Percentiles rank a stretch among this genome's conserved stretches.
These are phyloP conservation scores for Serilophus lunatus DNA, from an alignment of 2,113 vertebrate genomes.

Conservation along the genomic window DNA sequence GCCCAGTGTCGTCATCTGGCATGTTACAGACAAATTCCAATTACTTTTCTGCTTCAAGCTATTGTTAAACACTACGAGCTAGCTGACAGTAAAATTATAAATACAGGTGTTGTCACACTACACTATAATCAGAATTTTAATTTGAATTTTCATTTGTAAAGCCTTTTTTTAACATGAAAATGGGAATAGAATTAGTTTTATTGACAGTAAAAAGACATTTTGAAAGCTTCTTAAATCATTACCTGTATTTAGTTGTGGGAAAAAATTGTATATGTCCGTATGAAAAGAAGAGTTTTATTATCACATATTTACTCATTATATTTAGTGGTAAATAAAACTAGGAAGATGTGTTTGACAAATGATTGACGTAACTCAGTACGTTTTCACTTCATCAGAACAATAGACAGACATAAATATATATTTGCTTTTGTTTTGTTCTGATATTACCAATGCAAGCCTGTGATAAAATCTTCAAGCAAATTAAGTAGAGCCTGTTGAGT, in stretches of 20 bases:
- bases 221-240: slow-evolving; percentile 85
- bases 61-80: slow-evolving; percentile 86
- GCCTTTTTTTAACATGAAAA: slow-evolving; percentile 80
- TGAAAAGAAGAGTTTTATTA: slow-evolving; percentile 85
- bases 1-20: slow-evolving; percentile 79
- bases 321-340: slow-evolving; percentile 82
- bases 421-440: slow-evolving; percentile 81
- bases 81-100: slow-evolving; percentile 90
- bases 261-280: slow-evolving; percentile 79
- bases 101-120: slow-evolving; percentile 89
- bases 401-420: slow-evolving; percentile 81
- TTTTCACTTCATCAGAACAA: slow-evolving; percentile 81
- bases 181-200: slow-evolving; percentile 87
- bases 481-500: slow-evolving; percentile 78
- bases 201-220: slow-evolving; percentile 88
- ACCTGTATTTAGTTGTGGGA: slow-evolving; percentile 79
- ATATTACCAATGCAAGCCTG: slow-evolving; percentile 76
- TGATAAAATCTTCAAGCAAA: slow-evolving; percentile 73
- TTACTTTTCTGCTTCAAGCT: slow-evolving; percentile 83
- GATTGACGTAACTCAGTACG: slow-evolving; percentile 76
- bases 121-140: slow-evolving; percentile 90
- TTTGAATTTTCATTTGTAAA: slow-evolving; percentile 88
- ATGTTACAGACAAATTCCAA: slow-evolving; percentile 86
- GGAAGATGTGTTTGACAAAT: slow-evolving; percentile 79
- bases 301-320: slow-evolving; percentile 86